Conservation (phyloP, 2,888 invertebrate species). For the Synergus umbraculus region DNA sequence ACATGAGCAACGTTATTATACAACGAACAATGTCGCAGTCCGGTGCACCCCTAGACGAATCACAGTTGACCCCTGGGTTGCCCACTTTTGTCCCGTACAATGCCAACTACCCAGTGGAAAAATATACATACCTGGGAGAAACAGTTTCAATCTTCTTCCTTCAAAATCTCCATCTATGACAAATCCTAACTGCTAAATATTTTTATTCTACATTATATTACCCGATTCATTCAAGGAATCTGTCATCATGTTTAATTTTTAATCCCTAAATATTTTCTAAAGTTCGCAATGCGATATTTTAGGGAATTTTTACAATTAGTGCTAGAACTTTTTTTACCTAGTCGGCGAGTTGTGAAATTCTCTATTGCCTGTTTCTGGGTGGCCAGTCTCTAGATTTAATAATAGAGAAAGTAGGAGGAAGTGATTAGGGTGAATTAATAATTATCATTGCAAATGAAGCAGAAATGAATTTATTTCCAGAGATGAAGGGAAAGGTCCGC, state of each 20-base stretch:
- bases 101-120: constrained; percentile 48
- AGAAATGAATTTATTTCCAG: constrained; percentile 15
- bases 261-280: too few species aligned
- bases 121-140: constrained; percentile 44
- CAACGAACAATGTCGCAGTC: constrained; percentile 66
- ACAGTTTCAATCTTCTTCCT: constrained; percentile 25
- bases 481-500: constrained; percentile 49
- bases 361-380: background rate
- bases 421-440: background rate
- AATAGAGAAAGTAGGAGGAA: background rate
- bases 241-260: too few species aligned
- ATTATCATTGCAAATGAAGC: constrained; percentile 1
- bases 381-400: background rate
- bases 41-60: constrained; percentile 59
- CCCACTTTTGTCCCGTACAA: constrained; percentile 60
- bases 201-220: background rate
- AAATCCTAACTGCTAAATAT: constrained; percentile 8
- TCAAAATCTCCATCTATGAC: background rate
- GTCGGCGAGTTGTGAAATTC: too few species aligned
- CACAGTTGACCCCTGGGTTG: constrained; percentile 61
- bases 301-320: too few species aligned
- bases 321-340: too few species aligned
- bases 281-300: too few species aligned
- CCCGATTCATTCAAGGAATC: background rate
- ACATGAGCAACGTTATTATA: constrained; percentile 67